phyloP scores from a whole-genome alignment of 2,797 vertebrate genomes.

The Sarcoramphus papa region DNA sequence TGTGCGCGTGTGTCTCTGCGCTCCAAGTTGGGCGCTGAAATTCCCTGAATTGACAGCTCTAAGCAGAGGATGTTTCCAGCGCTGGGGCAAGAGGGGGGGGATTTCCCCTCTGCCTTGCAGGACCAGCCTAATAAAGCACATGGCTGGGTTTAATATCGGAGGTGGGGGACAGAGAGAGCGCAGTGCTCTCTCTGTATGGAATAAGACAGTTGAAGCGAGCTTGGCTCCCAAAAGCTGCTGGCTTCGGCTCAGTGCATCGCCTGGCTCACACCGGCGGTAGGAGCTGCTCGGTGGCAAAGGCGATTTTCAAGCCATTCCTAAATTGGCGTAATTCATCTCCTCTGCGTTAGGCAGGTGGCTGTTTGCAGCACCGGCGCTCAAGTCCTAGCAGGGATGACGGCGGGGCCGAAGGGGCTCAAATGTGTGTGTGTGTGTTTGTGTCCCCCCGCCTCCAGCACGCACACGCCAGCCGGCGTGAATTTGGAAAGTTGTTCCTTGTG shows the following conservation, averaged over 20 bases:
- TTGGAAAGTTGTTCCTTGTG: constrained; percentile 18
- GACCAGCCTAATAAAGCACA: constrained; percentile 53
- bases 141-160: constrained; percentile 15
- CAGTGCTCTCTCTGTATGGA: background rate
- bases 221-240: constrained; percentile 21
- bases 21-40: constrained; percentile 61
- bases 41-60: constrained; percentile 63
- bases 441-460: background rate
- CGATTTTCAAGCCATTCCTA: background rate
- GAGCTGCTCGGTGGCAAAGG: constrained; percentile 45
- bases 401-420: background rate
- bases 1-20: background rate
- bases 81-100: constrained; percentile 24
- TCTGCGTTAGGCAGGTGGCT: background rate
- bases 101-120: background rate
- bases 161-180: background rate
- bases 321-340: background rate
- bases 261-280: background rate
- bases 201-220: background rate
- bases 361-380: background rate
- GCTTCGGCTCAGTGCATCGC: background rate
- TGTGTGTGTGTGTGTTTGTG: too few species aligned
- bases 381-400: background rate
- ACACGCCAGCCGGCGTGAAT: background rate
- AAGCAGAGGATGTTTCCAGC: constrained; percentile 53